phyloP scores from a whole-genome alignment of 2,797 vertebrate genomes.

The Falco novaeseelandiae region DNA sequence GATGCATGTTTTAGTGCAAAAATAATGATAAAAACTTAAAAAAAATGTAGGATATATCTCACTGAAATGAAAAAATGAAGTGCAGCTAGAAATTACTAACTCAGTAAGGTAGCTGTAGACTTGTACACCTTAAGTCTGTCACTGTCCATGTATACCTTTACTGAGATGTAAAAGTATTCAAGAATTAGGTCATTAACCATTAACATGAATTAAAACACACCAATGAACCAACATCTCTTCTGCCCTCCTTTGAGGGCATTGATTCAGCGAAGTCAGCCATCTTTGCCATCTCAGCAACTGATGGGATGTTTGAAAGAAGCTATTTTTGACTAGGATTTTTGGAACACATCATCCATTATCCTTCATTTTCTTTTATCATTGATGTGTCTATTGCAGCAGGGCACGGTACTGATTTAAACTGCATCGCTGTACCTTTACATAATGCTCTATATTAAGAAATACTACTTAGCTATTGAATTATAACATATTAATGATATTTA shows the following conservation, averaged over 20 bases:
- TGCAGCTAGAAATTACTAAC: background rate
- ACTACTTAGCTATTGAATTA: background rate
- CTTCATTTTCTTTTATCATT: conserved; percentile 5
- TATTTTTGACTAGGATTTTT: conserved; percentile 28
- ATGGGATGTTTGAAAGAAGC: conserved; percentile 14
- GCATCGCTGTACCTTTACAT: background rate
- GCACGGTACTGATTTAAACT: background rate
- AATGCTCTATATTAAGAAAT: conserved; percentile 12
- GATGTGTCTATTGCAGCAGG: background rate
- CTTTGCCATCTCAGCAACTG: background rate
- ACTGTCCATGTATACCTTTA: background rate
- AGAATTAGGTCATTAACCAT: background rate
- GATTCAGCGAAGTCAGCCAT: background rate
- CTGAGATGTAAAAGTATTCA: background rate
- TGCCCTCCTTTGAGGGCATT: background rate
- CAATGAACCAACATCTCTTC: background rate
- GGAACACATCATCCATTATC: background rate
- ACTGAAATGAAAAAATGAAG: background rate
- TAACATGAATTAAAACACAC: background rate
- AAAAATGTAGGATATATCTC: background rate
- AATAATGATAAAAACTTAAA: background rate
- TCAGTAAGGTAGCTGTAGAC: background rate
- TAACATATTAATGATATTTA: background rate
- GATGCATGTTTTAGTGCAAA: background rate
- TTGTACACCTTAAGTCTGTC: background rate